Base-by-base conservation (phyloP, 53 echinoderm and acorn worm genomes). In the Antedon mediterranea region DNA sequence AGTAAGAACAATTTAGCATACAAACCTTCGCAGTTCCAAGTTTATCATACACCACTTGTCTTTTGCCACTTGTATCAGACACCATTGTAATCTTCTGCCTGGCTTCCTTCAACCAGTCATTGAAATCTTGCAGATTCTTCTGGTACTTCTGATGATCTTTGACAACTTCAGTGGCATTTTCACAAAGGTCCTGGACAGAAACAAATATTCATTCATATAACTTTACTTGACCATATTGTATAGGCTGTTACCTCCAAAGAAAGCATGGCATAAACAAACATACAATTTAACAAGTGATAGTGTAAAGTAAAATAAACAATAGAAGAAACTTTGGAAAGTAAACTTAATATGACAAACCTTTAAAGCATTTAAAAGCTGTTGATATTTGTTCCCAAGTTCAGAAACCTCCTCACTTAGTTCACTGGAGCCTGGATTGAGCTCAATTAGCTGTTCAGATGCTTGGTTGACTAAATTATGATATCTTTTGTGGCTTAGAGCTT, bases 361-460 rank as follows among this genome's bases (percentile, higher is more conserved):
- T 4, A 84, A 82, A 34, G 74, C 75, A 30, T 86, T 71, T 42
- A 82, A 43, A 41, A 82, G 79, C 27, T 74, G 43, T 43, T 82
- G 82, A 86, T 86, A 86, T 86, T 86, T 82, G 79, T 82, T 78
- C 31, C 72, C 79, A 43, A 86, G 78, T 74, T 82, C 74, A 74
- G 73, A 77, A 28, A 88, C 83, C 75, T 80, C 85, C 43, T 44
- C 83, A 70, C 28, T 85, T 78, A 90, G 75, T 80, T 85, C 80
- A 77, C 80, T 76, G 57, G 83, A 82, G 28, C 82, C 77, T 70
- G 89, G 88, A 72, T 84, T 92, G 43, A 82, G 75, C 32, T 80
- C 86, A 34, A 81, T 73, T 0, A 92, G 81, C 73, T 92, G 85
- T 70, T 89, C 79, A 78, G 92, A 89, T 82, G 82, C 82, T 74